Evolutionary conservation across 1,140 invertebrate genomes (phyloP).

Genomic region (Papilio polyxenes): DNA sequence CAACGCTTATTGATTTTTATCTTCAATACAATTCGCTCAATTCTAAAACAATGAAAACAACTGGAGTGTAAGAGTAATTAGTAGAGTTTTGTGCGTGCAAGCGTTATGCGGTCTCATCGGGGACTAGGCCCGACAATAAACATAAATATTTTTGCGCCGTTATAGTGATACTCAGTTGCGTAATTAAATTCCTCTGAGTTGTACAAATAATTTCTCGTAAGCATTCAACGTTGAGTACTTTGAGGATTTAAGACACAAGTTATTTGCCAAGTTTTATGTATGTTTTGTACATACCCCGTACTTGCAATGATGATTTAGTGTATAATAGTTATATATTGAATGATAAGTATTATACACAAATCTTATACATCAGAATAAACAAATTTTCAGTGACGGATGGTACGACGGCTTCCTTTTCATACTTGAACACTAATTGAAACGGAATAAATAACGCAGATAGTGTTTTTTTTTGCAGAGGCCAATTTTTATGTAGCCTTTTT

Average conservation of each 20-base stretch:
- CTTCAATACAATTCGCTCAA: background rate
- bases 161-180: background rate
- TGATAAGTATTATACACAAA: too few relatives aligned
- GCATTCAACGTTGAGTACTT: background rate
- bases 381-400: too few relatives aligned
- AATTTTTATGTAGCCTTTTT: background rate
- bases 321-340: too few relatives aligned
- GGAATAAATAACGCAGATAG: too few relatives aligned
- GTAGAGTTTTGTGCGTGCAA: constrained; percentile 27
- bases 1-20: background rate
- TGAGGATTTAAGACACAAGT: background rate
- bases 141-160: constrained; percentile 37
- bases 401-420: too few relatives aligned
- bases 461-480: too few relatives aligned
- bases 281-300: background rate
- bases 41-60: constrained; percentile 10
- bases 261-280: background rate
- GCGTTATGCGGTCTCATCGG: constrained; percentile 35
- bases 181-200: constrained; percentile 29
- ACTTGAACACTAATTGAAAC: too few relatives aligned
- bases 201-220: constrained; percentile 28
- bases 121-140: constrained; percentile 26
- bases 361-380: too few relatives aligned
- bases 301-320: too few relatives aligned
- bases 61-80: constrained; percentile 27